Percentiles rank a stretch among this genome's conserved stretches.
These are phyloP conservation scores for Meloidogyne exigua DNA, from an alignment of 1,140 invertebrate genomes.

Conservation along the genomic window DNA sequence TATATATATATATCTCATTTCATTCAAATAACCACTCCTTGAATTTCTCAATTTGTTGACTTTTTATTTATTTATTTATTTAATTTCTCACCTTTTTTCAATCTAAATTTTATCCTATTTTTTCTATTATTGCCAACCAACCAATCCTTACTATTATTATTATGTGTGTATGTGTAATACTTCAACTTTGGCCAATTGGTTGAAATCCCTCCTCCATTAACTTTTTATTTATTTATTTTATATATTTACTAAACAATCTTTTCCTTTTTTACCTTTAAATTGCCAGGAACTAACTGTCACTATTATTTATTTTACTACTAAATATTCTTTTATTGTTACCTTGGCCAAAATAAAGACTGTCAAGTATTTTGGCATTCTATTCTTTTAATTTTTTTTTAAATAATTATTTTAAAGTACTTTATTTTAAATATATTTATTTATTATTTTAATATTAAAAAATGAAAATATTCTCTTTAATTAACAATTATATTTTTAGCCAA, in stretches of 20 bases:
- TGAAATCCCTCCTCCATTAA: conserved; percentile 1
- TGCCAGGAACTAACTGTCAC: not conserved
- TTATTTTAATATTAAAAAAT: too few species aligned
- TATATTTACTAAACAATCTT: not conserved
- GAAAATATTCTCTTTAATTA: too few species aligned
- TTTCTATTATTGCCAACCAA: not conserved
- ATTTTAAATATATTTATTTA: too few species aligned
- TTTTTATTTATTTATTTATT: not conserved
- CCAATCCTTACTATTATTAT: not conserved
- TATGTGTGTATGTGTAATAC: not conserved
- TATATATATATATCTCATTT: not conserved
- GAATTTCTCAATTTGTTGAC: not conserved
- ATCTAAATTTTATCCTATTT: not conserved
- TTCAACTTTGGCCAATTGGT: conserved; percentile 1
- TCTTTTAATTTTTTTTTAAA: not conserved
- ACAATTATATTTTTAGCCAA: not conserved
- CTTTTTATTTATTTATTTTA: not conserved
- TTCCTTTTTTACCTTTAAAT: not conserved
- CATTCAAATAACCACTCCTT: not conserved
- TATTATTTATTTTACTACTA: not conserved
- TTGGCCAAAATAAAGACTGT: not conserved
- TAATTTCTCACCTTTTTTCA: not conserved
- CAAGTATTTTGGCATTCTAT: not conserved
- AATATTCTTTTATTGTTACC: not conserved
- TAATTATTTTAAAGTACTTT: not conserved